A percentile compares a stretch with the other conserved stretches of the same genome.
Evolutionary conservation across 2,888 invertebrate genomes (phyloP).

Genomic region (Cylindroiulus punctatus): DNA sequence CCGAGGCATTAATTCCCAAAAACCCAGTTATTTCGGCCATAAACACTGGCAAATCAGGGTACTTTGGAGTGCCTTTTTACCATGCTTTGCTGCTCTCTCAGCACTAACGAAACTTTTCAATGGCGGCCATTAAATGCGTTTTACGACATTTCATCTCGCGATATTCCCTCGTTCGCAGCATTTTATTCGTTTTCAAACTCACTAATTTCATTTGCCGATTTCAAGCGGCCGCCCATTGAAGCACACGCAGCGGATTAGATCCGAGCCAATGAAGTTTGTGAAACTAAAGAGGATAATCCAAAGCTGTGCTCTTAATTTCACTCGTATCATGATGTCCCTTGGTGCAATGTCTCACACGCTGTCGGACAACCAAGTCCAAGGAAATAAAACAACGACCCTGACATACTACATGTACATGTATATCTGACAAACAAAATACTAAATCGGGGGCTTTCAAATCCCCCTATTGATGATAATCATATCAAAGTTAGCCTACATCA

Average conservation of each 20-base stretch:
- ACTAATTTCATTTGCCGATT: conserved; percentile 30
- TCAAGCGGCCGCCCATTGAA: background rate
- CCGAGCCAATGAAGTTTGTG: background rate
- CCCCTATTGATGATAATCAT: too few species aligned
- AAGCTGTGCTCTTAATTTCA: background rate
- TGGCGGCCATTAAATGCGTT: background rate
- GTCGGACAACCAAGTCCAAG: background rate
- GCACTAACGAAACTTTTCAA: background rate
- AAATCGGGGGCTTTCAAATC: too few species aligned
- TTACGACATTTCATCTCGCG: conserved; percentile 29
- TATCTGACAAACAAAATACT: too few species aligned
- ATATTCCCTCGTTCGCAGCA: conserved; percentile 15
- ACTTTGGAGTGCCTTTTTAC: background rate
- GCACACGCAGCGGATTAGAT: background rate
- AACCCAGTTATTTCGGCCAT: conserved; percentile 14
- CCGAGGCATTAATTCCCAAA: background rate
- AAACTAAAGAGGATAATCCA: background rate
- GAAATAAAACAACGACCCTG: too few species aligned
- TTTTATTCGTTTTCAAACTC: conserved; percentile 16
- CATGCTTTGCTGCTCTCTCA: background rate
- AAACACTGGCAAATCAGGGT: background rate
- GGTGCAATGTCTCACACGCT: background rate
- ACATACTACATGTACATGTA: too few species aligned
- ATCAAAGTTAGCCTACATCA: too few species aligned
- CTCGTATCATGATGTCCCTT: background rate